phyloP scores from a whole-genome alignment of 2,888 invertebrate genomes.

The Creontiades dilutus region DNA sequence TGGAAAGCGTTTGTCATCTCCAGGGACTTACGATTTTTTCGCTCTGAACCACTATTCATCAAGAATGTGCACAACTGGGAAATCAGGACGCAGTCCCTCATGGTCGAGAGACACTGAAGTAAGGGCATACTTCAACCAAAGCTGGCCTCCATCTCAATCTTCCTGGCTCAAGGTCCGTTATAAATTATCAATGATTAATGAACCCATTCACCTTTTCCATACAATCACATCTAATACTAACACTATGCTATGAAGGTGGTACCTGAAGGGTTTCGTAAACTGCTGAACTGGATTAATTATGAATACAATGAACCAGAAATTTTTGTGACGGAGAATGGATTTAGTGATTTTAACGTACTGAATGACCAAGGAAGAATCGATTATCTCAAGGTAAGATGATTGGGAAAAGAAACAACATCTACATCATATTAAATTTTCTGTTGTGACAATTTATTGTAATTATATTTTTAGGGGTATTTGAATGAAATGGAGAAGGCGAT shows the following conservation, averaged over 20 bases:
- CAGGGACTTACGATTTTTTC: conserved; percentile 75
- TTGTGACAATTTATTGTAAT: too few species aligned
- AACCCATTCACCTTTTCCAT: neutral
- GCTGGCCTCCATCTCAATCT: conserved; percentile 72
- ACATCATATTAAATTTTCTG: too few species aligned
- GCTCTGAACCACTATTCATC: conserved; percentile 75
- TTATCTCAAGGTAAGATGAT: conserved; percentile 78
- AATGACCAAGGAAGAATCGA: conserved; percentile 79
- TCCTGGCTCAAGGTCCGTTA: conserved; percentile 73
- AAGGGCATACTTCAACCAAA: conserved; percentile 58
- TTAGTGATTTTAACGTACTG: conserved; percentile 76
- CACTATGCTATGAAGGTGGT: conserved; percentile 77
- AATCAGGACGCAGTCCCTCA: conserved; percentile 68
- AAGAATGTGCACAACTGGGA: conserved; percentile 69
- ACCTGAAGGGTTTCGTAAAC: conserved; percentile 80
- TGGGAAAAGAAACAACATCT: too few species aligned
- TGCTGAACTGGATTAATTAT: conserved; percentile 79
- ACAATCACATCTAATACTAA: too few species aligned
- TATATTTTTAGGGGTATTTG: conserved; percentile 78
- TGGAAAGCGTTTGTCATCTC: neutral
- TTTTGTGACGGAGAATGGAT: conserved; percentile 80
- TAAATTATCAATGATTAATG: neutral
- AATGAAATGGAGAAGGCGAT: conserved; percentile 80
- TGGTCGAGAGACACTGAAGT: conserved; percentile 69
- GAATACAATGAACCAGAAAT: conserved; percentile 79